Conservation (phyloP, 1,140 invertebrate species). For the Gryon sp. region DNA sequence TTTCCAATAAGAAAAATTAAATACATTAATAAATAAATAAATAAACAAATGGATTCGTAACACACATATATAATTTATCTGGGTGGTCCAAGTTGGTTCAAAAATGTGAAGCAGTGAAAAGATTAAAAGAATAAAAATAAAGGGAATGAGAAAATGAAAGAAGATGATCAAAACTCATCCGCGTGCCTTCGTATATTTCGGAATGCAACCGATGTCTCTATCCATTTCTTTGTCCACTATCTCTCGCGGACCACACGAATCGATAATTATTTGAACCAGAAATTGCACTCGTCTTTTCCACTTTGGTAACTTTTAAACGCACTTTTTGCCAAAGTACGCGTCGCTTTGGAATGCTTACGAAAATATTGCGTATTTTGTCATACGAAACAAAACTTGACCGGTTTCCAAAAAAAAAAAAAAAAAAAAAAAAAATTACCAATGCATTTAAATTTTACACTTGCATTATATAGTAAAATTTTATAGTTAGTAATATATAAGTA, state of each 20-base stretch:
- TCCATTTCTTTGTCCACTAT: constrained; percentile 74
- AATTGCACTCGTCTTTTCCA: constrained; percentile 76
- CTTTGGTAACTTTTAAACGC: constrained; percentile 68
- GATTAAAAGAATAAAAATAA: constrained; percentile 65
- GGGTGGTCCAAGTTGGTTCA: constrained; percentile 71
- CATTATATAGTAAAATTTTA: too few relatives aligned
- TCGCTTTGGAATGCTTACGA: constrained; percentile 64
- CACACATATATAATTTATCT: constrained; percentile 50
- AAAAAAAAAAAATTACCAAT: background rate
- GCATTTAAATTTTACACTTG: too few relatives aligned
- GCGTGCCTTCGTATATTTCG: constrained; percentile 74
- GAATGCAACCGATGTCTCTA: constrained; percentile 80
- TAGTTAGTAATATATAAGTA: too few relatives aligned
- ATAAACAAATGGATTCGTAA: too few relatives aligned
- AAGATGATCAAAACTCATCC: constrained; percentile 65
- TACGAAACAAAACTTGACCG: constrained; percentile 66
- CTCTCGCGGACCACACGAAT: constrained; percentile 77
- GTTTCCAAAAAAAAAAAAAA: constrained; percentile 58
- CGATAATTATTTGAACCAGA: constrained; percentile 78
- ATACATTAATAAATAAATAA: too few relatives aligned
- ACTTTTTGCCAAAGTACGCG: constrained; percentile 69
- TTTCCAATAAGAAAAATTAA: too few relatives aligned
- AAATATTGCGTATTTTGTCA: constrained; percentile 70
- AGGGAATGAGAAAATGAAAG: constrained; percentile 65
- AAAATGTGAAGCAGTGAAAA: constrained; percentile 74